Percentiles rank a stretch among this genome's conserved stretches.
phyloP scores from a whole-genome alignment of 1,140 invertebrate species.

The Subanguina moxae region DNA sequence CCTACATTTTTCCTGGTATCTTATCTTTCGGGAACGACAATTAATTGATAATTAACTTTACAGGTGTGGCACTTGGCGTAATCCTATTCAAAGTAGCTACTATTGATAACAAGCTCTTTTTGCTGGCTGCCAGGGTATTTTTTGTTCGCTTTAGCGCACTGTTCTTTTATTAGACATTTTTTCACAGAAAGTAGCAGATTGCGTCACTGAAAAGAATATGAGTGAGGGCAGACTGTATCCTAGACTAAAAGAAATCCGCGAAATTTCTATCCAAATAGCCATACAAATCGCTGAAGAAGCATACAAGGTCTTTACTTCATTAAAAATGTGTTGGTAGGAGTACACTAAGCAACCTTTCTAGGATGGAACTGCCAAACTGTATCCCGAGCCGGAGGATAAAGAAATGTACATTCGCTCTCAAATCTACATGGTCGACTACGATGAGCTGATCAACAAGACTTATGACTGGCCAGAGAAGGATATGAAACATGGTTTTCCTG shows the following conservation, averaged over 20 bases:
- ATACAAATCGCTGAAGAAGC: constrained; percentile 77
- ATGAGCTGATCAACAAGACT: constrained; percentile 61
- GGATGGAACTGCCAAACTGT: constrained; percentile 63
- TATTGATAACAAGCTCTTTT: constrained; percentile 82
- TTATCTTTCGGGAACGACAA: too few relatives aligned
- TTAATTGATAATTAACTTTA: too few relatives aligned
- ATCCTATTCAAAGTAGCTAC: constrained; percentile 75
- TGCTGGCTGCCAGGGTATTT: constrained; percentile 75
- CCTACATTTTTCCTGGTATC: constrained; percentile 86
- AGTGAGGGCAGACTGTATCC: constrained; percentile 87
- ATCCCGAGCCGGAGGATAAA: constrained; percentile 65
- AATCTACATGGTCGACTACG: constrained; percentile 64
- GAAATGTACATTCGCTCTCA: constrained; percentile 61
- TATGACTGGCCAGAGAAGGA: constrained; percentile 63
- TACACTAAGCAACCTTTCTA: constrained; percentile 16
- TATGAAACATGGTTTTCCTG: constrained; percentile 58
- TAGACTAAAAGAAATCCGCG: constrained; percentile 77
- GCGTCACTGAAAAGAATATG: constrained; percentile 77
- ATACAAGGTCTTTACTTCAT: constrained; percentile 63
- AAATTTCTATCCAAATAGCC: constrained; percentile 83
- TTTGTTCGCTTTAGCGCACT: background rate
- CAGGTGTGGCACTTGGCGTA: constrained; percentile 75
- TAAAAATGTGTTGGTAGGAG: too few relatives aligned
- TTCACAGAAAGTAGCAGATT: constrained; percentile 72
- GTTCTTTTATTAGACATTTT: background rate